These are phyloP conservation scores for Peromyscus eremicus DNA, from an alignment of 2,797 vertebrate species.

Conservation along the genomic window DNA sequence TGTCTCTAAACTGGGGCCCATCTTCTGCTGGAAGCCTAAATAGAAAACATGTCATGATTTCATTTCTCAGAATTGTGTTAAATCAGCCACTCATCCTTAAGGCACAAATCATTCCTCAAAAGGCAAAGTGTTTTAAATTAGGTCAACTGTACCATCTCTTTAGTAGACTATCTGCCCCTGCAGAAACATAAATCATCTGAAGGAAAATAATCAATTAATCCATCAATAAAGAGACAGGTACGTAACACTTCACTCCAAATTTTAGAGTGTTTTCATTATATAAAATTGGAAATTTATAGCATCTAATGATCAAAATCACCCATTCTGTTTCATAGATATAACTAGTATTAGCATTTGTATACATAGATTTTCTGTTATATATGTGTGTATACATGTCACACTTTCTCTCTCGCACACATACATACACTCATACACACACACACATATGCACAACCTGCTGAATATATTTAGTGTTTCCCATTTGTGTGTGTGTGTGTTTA, in stretches of 20 bases:
- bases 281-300: conserved; percentile 2
- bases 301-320: neutral
- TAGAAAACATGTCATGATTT: fast-evolving
- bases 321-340: neutral
- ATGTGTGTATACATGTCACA: neutral
- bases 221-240: neutral
- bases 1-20: neutral
- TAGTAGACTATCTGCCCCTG: neutral
- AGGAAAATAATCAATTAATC: neutral
- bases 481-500: too few relatives aligned
- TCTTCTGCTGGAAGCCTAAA: neutral
- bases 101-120: conserved; percentile 36
- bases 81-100: neutral
- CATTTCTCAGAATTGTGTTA: neutral
- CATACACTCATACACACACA: neutral
- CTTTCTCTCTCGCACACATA: neutral
- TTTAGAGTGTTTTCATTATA: neutral
- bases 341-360: neutral
- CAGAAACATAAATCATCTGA: conserved; percentile 36
- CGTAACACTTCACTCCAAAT: neutral
- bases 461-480: too few relatives aligned
- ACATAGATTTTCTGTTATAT: neutral
- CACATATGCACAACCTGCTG: neutral
- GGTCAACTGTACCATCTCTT: neutral
- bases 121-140: conserved; percentile 29